phyloP scores from a whole-genome alignment of 2,888 invertebrate species.

The Xylocampa areola region DNA sequence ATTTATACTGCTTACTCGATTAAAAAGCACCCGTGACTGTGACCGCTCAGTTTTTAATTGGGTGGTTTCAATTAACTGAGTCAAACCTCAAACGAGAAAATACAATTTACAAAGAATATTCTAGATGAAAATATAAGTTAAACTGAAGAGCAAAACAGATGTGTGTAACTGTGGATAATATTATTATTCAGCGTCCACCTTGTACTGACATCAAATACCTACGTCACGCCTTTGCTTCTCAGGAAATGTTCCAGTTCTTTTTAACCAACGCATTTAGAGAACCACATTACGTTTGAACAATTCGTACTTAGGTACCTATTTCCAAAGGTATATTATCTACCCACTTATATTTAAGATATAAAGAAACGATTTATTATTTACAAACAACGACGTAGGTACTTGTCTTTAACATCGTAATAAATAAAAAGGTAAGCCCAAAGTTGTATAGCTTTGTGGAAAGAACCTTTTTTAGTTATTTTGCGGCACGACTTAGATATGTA shows the following conservation, averaged over 20 bases:
- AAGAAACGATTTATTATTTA: neutral
- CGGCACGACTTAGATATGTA: no score
- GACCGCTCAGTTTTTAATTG: no score
- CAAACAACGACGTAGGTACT: constrained; percentile 1
- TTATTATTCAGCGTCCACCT: constrained; percentile 16
- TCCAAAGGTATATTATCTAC: constrained; percentile 2
- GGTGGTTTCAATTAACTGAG: no score
- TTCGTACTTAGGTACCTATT: neutral
- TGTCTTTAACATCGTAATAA: neutral
- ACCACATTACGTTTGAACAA: neutral
- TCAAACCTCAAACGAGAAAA: no score
- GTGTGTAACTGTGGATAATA: constrained; percentile 2
- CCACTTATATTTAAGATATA: neutral
- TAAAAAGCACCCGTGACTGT: no score
- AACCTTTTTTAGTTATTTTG: no score
- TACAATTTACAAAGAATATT: no score
- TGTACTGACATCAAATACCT: constrained; percentile 12
- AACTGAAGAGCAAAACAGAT: neutral
- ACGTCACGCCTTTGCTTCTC: constrained; percentile 1
- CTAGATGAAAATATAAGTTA: neutral
- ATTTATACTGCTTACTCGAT: no score
- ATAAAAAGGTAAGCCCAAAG: no score
- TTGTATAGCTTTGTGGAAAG: no score
- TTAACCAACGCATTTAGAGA: constrained; percentile 16
- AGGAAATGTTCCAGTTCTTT: constrained; percentile 23